Conservation (phyloP, 1,140 invertebrate species). For the Stratiolaelaps scimitus region DNA sequence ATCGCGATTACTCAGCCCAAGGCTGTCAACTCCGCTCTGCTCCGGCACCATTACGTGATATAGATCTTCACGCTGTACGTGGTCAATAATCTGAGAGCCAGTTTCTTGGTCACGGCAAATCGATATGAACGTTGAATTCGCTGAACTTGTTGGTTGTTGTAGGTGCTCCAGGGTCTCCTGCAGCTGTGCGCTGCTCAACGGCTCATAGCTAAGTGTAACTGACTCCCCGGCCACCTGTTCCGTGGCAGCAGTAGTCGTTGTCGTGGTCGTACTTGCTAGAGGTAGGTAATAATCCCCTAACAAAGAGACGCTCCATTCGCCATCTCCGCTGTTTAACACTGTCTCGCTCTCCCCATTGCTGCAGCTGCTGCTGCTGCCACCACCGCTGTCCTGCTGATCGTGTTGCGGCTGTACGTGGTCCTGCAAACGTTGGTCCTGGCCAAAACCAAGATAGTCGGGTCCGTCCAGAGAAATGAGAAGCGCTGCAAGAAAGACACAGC, state of each 20-base stretch:
- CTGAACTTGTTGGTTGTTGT: background rate
- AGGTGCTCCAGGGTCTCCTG: background rate
- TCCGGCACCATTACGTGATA: slow-evolving; percentile 21
- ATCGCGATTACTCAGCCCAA: slow-evolving; percentile 2
- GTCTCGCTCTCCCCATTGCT: background rate
- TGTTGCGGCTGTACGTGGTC: background rate
- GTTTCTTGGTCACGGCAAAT: too few species aligned
- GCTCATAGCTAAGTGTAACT: slow-evolving; percentile 1
- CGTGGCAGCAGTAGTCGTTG: background rate
- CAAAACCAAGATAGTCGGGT: slow-evolving; percentile 5
- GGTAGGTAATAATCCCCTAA: slow-evolving; percentile 12
- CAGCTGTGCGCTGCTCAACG: slow-evolving; percentile 21
- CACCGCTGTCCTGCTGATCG: background rate
- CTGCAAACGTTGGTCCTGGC: background rate
- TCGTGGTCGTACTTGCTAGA: background rate
- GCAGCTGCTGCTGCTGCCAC: background rate
- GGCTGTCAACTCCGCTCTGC: slow-evolving; percentile 5
- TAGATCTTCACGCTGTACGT: too few species aligned
- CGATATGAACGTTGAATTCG: too few species aligned
- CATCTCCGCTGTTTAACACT: background rate
- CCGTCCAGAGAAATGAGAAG: slow-evolving; percentile 23
- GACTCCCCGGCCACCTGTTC: background rate
- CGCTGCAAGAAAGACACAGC: slow-evolving; percentile 10
- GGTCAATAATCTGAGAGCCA: too few species aligned
- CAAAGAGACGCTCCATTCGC: background rate